Evolutionary conservation across 2,888 invertebrate genomes (phyloP).

Genomic region (Drosophila infuscata): DNA sequence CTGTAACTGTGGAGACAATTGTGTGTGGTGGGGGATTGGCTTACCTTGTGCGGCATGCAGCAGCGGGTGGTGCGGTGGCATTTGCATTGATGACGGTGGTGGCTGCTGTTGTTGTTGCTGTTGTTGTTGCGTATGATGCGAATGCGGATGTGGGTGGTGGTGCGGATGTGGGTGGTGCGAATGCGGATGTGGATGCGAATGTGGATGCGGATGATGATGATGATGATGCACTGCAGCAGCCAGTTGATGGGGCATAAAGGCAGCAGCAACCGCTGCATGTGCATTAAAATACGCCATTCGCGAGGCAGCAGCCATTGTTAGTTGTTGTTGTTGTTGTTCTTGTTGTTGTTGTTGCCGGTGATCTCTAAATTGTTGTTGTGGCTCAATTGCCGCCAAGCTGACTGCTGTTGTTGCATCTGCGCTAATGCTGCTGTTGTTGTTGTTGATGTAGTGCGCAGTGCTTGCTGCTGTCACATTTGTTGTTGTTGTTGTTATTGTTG

Average conservation of each 20-base stretch:
- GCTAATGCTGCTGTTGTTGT: slow-evolving; percentile 26
- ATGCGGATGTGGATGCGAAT: slow-evolving; percentile 51
- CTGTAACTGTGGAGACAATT: slow-evolving; percentile 20
- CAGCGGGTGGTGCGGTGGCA: slow-evolving; percentile 81
- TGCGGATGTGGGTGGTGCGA: slow-evolving; percentile 54
- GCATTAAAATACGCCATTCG: slow-evolving; percentile 96
- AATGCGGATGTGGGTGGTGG: slow-evolving; percentile 45
- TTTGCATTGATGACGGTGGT: slow-evolving; percentile 39
- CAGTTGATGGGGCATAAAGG: slow-evolving; percentile 91
- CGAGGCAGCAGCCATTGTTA: slow-evolving; percentile 87
- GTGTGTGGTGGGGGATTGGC: slow-evolving; percentile 43
- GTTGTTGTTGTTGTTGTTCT: slow-evolving; percentile 74
- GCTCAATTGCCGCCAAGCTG: slow-evolving; percentile 31
- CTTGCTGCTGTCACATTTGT: slow-evolving; percentile 31
- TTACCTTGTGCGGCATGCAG: slow-evolving; percentile 85
- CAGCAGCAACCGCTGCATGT: slow-evolving; percentile 95
- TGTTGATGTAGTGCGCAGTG: slow-evolving; percentile 29
- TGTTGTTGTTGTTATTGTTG: slow-evolving; percentile 27
- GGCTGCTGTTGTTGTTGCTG: slow-evolving; percentile 41
- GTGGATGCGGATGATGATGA: slow-evolving; percentile 53
- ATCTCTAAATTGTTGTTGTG: slow-evolving; percentile 61
- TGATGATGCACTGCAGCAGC: slow-evolving; percentile 83
- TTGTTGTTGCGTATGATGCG: slow-evolving; percentile 42
- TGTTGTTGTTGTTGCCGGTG: slow-evolving; percentile 65
- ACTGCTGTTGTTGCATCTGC: slow-evolving; percentile 20